Percentiles rank a stretch among this genome's conserved stretches.
Conservation (phyloP, 1,140 invertebrate species). For the Stratiolaelaps scimitus region DNA sequence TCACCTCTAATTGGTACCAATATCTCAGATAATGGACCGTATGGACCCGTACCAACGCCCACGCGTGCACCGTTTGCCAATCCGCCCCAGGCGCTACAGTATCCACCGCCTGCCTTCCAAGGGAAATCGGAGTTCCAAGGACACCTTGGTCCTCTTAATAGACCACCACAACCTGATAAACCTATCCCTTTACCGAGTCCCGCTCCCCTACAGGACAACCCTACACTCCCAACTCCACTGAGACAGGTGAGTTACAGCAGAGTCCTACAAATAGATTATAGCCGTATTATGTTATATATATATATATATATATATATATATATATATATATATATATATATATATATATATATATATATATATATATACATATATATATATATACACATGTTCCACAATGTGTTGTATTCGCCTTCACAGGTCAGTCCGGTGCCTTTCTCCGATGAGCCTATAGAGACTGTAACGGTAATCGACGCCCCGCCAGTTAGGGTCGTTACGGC, state of each 20-base stretch:
- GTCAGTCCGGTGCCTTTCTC: conserved; percentile 8
- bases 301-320: too few relatives aligned
- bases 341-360: too few relatives aligned
- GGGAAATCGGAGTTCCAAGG: neutral
- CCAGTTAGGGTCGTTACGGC: neutral
- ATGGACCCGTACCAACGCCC: neutral
- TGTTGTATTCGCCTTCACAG: neutral
- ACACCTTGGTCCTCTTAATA: neutral
- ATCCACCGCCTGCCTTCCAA: neutral
- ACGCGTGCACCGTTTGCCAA: neutral
- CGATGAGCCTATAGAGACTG: neutral
- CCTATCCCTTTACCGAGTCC: neutral
- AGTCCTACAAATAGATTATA: too few relatives aligned
- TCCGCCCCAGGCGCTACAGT: neutral
- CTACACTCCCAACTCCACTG: neutral
- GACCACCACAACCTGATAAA: neutral
- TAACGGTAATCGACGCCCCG: neutral
- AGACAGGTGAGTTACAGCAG: neutral
- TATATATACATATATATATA: too few relatives aligned
- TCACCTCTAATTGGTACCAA: too few relatives aligned
- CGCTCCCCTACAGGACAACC: neutral
- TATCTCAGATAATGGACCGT: neutral
- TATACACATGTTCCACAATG: too few relatives aligned
- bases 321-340: too few relatives aligned
- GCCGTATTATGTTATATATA: too few relatives aligned